These are phyloP conservation scores for Radopholus similis DNA, from an alignment of 1,140 invertebrate genomes.

Conservation along the genomic window DNA sequence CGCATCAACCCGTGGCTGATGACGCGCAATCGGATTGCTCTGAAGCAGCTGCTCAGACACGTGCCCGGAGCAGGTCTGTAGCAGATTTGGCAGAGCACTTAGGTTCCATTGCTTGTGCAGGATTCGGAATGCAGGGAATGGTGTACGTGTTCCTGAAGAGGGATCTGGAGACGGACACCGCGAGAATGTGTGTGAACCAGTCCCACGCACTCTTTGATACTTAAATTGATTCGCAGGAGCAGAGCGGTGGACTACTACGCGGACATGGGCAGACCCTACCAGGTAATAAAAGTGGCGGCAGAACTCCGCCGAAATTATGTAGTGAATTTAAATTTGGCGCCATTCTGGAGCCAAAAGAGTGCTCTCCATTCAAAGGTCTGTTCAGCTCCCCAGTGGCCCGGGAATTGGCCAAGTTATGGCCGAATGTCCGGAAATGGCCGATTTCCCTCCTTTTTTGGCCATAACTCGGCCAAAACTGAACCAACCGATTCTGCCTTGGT, in stretches of 20 bases:
- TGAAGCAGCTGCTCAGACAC: slow-evolving; percentile 75
- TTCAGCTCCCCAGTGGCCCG: too few species aligned
- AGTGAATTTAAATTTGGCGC: too few species aligned
- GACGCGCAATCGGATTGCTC: slow-evolving; percentile 73
- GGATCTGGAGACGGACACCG: slow-evolving; percentile 74
- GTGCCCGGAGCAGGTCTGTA: slow-evolving; percentile 72
- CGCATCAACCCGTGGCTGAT: slow-evolving; percentile 69
- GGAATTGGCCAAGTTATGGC: too few species aligned
- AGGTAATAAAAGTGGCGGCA: too few species aligned
- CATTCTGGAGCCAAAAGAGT: too few species aligned
- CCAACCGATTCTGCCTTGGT: too few species aligned
- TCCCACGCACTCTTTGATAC: slow-evolving; percentile 19
- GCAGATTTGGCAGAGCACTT: not conserved
- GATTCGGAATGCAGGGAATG: slow-evolving; percentile 83
- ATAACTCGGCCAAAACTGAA: too few species aligned
- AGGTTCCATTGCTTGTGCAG: slow-evolving; percentile 55
- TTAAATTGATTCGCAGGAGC: slow-evolving; percentile 20
- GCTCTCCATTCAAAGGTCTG: too few species aligned
- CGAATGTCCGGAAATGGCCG: too few species aligned
- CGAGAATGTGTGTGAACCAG: slow-evolving; percentile 68
- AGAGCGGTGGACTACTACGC: slow-evolving; percentile 69
- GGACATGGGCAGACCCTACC: slow-evolving; percentile 65
- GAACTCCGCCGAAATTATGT: too few species aligned
- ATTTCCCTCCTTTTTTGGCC: too few species aligned
- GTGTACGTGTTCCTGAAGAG: slow-evolving; percentile 79